Evolutionary conservation across 2,113 vertebrate species (phyloP), one percentile per base, ranked within the genome.

Genomic region (Larimichthys polyactis): DNA sequence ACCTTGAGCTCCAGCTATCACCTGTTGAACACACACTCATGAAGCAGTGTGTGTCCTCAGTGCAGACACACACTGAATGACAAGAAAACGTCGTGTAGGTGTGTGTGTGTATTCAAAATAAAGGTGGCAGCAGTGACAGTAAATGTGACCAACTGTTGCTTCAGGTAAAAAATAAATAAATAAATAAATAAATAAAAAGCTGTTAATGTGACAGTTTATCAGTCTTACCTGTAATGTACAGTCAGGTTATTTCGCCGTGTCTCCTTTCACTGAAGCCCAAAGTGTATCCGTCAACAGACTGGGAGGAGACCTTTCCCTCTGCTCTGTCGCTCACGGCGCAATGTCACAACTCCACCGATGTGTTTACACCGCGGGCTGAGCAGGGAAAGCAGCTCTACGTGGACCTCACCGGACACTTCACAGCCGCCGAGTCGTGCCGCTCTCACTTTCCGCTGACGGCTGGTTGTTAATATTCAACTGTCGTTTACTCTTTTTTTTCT

Each of bases 211-310:
- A 55, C 60, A 57, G 43, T 62, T 24, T 22, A 60, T 36, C 20
- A 1, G 78, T 82, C 91, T 92, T 92, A 94, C 93, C 93, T 93
- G 70, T n/a, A 60, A 24, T 9, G 83, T 48, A 60, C 73, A 82
- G 67, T 79, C 87, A 46, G 43, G 82, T 83, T 40, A 40, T 40
- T 57, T 19, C 1, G 80, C 51, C 66, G 76, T 22, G 86, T 89
- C 83, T 83, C 82, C 85, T 71, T 75, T 36, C 79, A 70, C 83
- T 68, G 84, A 49, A 87, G 84, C 76, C 72, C 32, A 83, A 83
- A 81, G 66, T 73, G 90, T 86, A 75, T 91, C 93, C 92, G 93
- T 89, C 92, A 90, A 90, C 90, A 93, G 75, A 78, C 87, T 87
- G 92, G 92, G 88, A 93, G 92, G 92, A 90, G 89, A 93, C 88